Base-by-base conservation (phyloP, 2,797 vertebrate genomes). In the Peromyscus nudipes region DNA sequence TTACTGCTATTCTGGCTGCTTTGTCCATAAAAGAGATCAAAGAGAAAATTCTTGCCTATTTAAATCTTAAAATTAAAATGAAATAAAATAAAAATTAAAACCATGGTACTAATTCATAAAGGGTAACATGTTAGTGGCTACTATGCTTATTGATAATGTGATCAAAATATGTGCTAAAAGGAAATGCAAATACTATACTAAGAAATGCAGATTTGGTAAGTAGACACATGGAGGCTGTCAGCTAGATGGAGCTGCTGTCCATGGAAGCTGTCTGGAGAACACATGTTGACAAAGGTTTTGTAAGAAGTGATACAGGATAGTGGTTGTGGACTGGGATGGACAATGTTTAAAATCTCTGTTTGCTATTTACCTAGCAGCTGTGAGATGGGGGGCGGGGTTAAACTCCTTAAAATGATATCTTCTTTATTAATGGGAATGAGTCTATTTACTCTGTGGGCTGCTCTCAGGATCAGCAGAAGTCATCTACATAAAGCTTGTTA, bases 51-150 rank as follows among this genome's bases (percentile, higher is more conserved):
- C n/a, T 89, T 80, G 23, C 6, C 46, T 31, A 82, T 96, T 94
- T 55, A 60, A 96, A 93, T 80, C 34, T 96, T 96, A 83, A 12
- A 83, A 37, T 92, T 64, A 84, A 85, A 64, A 79, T 60, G 16
- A 89, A 84, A 34, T 64, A 21, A 65, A 83, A 43, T 46, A 29
- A 76, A 76, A 76, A 76, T 27, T 37, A 62, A 64, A 64, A 34
- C 43, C 40, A 46, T 12, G 34, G 40, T 84, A 65, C 29, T 75
- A 55, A 86, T 86, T 55, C 27, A 69, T 52, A 65, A 92, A 77
- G 13, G 9, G 9, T 55, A 86, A 93, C 37, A 52, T 49, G 60
- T 21, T 49, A 49, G 34, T 16, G 57, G 40, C 60, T 27, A 90
- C 19, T 9, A 31, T 83, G 92, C 37, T 57, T 83, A 62, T 76